Conservation (phyloP, 2,113 vertebrate genomes). For the Amia ocellicauda region DNA sequence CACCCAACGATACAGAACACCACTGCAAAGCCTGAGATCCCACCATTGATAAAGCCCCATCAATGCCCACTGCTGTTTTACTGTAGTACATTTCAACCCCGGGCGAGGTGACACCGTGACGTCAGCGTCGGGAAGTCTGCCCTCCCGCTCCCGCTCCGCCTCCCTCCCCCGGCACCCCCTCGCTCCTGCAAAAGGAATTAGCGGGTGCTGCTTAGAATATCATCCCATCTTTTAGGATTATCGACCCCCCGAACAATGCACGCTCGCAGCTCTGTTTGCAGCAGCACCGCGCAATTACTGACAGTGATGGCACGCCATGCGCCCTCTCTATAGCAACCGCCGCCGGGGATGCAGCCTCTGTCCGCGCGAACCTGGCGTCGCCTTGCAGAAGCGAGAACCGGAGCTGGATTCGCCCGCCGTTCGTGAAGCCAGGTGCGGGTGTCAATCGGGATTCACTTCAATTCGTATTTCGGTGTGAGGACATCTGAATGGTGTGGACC, state of each 20-base stretch:
- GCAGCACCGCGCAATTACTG: conserved; percentile 11
- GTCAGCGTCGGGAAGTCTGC: conserved; percentile 24
- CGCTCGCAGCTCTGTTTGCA: neutral
- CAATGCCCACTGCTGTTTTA: neutral
- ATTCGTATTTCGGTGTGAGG: no score
- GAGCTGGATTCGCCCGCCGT: conserved; percentile 4
- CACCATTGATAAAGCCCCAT: conserved; percentile 2
- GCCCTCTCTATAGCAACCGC: neutral
- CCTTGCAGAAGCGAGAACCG: conserved; percentile 12
- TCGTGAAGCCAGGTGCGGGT: conserved; percentile 13
- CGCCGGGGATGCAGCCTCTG: neutral
- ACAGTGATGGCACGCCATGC: conserved; percentile 17
- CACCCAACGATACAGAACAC: no score
- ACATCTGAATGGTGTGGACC: no score
- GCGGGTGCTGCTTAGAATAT: conserved; percentile 26
- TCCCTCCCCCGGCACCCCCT: conserved; percentile 19
- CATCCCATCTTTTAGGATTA: conserved; percentile 35
- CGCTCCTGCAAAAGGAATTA: conserved; percentile 32
- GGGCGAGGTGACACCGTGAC: conserved; percentile 23
- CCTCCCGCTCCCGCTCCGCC: conserved; percentile 17
- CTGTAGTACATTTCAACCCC: conserved; percentile 3
- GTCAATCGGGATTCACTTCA: no score
- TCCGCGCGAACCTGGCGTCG: conserved; percentile 2
- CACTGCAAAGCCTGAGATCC: neutral
- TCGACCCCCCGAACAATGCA: conserved; percentile 21